Evolutionary conservation across 2,113 vertebrate genomes (phyloP).

Genomic region (Tauraco erythrolophus): DNA sequence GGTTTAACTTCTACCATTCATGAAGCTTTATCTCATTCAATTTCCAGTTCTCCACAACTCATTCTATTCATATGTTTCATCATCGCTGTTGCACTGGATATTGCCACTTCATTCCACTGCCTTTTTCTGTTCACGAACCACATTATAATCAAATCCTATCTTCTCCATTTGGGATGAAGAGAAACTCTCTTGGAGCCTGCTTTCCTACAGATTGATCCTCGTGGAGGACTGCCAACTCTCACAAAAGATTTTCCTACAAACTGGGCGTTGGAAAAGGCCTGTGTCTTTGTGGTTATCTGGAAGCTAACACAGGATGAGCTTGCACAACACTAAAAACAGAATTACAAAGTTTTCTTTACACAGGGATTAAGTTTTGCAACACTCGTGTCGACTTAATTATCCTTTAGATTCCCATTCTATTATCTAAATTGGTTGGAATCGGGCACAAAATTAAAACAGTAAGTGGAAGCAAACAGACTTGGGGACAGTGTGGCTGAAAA

Average conservation of each 20-base stretch:
- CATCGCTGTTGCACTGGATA: not conserved
- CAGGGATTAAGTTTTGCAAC: not conserved
- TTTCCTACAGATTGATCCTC: not conserved
- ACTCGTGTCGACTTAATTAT: not conserved
- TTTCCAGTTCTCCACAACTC: not conserved
- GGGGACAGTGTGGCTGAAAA: not conserved
- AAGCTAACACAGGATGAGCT: not conserved
- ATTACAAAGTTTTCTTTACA: not conserved
- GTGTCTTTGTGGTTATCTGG: not conserved
- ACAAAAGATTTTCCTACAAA: not conserved
- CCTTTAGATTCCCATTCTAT: not conserved
- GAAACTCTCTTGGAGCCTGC: not conserved
- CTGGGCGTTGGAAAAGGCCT: not conserved
- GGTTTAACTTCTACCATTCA: not conserved
- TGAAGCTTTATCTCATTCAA: not conserved
- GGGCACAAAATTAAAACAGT: not conserved
- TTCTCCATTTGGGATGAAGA: not conserved
- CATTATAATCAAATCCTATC: not conserved
- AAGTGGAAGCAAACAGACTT: not conserved
- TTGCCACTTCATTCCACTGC: not conserved
- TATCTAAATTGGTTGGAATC: not conserved
- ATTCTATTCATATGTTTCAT: not conserved
- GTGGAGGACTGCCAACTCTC: not conserved
- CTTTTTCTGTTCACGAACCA: not conserved
- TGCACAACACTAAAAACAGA: not conserved